These are phyloP conservation scores for Halichondria panicea DNA, from an alignment of 37 sponge, comb jelly and placozoan genomes.

Conservation along the genomic window DNA sequence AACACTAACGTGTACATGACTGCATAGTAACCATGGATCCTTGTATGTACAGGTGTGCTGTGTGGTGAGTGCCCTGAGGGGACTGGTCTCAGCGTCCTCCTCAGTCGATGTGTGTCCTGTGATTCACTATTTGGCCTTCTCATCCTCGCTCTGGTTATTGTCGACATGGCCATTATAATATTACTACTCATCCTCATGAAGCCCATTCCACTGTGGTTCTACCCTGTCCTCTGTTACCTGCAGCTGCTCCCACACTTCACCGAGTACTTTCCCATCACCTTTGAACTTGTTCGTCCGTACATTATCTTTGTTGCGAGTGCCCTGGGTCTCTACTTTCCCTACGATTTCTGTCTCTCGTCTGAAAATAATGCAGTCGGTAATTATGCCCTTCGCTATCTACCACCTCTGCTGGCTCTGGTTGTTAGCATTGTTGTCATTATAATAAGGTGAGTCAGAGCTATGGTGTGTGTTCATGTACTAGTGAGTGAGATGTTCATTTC, in stretches of 20 bases:
- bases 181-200: constrained; percentile 2
- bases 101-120: constrained; percentile 57
- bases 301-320: constrained; percentile 59
- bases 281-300: constrained; percentile 47
- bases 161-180: constrained; percentile 1
- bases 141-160: constrained; percentile 16
- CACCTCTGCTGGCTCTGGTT: constrained; percentile 21
- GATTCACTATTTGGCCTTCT: constrained; percentile 15
- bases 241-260: constrained; percentile 56
- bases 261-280: constrained; percentile 50
- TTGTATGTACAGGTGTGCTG: constrained; percentile 50
- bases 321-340: constrained; percentile 69
- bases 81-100: constrained; percentile 53
- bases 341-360: constrained; percentile 72
- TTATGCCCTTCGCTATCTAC: constrained; percentile 61
- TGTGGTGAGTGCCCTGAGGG: constrained; percentile 69
- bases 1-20: background rate
- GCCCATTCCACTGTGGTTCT: constrained; percentile 32
- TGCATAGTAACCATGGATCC: background rate
- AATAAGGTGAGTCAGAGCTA: constrained; percentile 8
- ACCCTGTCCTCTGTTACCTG: constrained; percentile 38
- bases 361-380: constrained; percentile 29
- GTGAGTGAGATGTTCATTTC: background rate
- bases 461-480: background rate
- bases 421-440: background rate